Evolutionary conservation across 2,797 vertebrate genomes (phyloP).

Genomic region (Neosilurus hyrtlii): DNA sequence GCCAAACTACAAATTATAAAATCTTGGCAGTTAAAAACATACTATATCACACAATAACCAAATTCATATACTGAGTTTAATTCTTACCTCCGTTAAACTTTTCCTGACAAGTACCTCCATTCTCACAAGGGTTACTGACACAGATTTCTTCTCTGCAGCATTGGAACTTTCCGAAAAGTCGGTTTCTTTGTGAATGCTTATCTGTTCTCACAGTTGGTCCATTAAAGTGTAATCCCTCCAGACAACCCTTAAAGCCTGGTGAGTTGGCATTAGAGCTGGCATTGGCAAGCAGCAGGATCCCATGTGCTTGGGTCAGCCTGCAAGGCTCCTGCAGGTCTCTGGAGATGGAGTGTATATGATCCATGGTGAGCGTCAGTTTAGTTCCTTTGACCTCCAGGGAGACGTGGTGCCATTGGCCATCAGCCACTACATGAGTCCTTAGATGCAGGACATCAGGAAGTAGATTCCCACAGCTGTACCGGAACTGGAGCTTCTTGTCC

Average conservation of each 20-base stretch:
- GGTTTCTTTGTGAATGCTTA: conserved; percentile 63
- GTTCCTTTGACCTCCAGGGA: conserved; percentile 79
- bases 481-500: conserved; percentile 75
- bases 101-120: conserved; percentile 80
- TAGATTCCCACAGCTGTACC: conserved; percentile 73
- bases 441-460: conserved; percentile 66
- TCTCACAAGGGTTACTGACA: conserved; percentile 76
- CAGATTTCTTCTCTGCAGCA: conserved; percentile 80
- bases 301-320: conserved; percentile 60
- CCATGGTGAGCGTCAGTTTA: conserved; percentile 73
- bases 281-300: conserved; percentile 77
- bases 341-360: conserved; percentile 63
- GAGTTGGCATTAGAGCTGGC: conserved; percentile 45
- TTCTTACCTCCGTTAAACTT: conserved; percentile 73
- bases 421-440: conserved; percentile 65
- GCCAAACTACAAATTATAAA: neutral
- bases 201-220: conserved; percentile 70
- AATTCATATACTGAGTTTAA: neutral
- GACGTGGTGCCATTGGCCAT: conserved; percentile 81
- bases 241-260: conserved; percentile 80
- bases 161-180: conserved; percentile 75
- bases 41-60: neutral
- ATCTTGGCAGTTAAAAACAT: neutral
- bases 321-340: conserved; percentile 71
- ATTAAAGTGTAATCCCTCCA: conserved; percentile 79